A percentile compares a stretch with the other conserved stretches of the same genome.
phyloP scores from a whole-genome alignment of 2,888 invertebrate genomes.

The Lycocerus yunnanus region DNA sequence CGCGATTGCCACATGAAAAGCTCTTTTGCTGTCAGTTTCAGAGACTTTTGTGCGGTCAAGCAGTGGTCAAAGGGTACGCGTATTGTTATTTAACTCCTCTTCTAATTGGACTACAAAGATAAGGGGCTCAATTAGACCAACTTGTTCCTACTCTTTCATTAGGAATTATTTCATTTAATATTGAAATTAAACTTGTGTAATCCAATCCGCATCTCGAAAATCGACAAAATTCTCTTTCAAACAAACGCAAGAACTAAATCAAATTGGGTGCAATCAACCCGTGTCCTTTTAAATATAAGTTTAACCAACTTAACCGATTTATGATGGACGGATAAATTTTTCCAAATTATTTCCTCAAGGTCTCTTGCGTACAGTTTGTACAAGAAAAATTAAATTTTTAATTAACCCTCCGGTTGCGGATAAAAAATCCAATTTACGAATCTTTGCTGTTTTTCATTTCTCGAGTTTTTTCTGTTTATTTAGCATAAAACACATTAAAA shows the following conservation, averaged over 20 bases:
- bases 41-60: slow-evolving; percentile 37
- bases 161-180: slow-evolving; percentile 14
- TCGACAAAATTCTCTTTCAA: background rate
- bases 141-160: slow-evolving; percentile 30
- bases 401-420: background rate
- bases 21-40: slow-evolving; percentile 35
- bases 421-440: background rate
- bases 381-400: background rate
- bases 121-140: slow-evolving; percentile 35
- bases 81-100: slow-evolving; percentile 38
- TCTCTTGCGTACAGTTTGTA: background rate
- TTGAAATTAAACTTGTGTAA: background rate
- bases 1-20: slow-evolving; percentile 34
- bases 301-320: too few relatives aligned
- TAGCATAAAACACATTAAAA: background rate
- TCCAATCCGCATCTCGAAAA: background rate
- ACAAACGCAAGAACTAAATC: background rate
- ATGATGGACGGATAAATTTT: background rate
- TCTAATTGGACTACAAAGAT: slow-evolving; percentile 37
- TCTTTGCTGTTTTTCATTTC: background rate
- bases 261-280: too few relatives aligned
- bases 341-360: background rate
- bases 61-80: slow-evolving; percentile 35
- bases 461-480: background rate
- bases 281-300: too few relatives aligned